Evolutionary conservation across 2,888 invertebrate species (phyloP), one percentile per base, ranked within the genome.

Genomic region (Agrilus biguttatus): DNA sequence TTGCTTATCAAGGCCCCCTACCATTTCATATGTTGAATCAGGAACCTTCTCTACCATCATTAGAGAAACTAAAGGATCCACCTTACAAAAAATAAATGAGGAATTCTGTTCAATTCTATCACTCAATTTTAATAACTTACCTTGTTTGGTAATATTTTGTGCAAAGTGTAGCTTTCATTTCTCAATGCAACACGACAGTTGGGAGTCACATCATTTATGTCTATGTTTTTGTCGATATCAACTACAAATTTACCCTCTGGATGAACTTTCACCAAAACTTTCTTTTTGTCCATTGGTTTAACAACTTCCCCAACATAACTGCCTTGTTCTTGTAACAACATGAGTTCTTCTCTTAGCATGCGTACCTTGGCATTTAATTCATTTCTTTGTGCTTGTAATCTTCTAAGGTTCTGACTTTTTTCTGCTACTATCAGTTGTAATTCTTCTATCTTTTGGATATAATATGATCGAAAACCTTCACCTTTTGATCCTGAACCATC

Each of bases 41-140:
- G 98, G 98, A 2, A 98, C 98, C 67, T 98, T 98, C 65, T 99
- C 98, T 0, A 98, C 98, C 98, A 99, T 98, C 98, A 98, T 98
- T 47, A 99, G 78, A 1, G 96, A 96, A 1, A 98, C 98, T 45
- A 98, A 72, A 1, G 98, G 98, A 72, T 98, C 98, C 2, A 98
- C 95, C 75, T 76, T 51, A 8, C 41, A 45, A 47, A 21, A 21
- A 21, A 23, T 23, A 23, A 23, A 6, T 45, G 36, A 47, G 42
- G 43, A 39, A 23, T 41, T 21, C 33, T 40, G 14, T 17, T 40
- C 5, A 12, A 12, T 28, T 28, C 14, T 8, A 35, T 17, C n/a
- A n/a, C 4, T 17, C 17, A 14, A 8, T 19, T 2, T 14, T 39
- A 21, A 36, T 33, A 17, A 44, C 49, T 52, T 54, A 78, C 81